These are phyloP conservation scores for Anastatus disparis DNA, from an alignment of 1,140 invertebrate species.

Conservation along the genomic window DNA sequence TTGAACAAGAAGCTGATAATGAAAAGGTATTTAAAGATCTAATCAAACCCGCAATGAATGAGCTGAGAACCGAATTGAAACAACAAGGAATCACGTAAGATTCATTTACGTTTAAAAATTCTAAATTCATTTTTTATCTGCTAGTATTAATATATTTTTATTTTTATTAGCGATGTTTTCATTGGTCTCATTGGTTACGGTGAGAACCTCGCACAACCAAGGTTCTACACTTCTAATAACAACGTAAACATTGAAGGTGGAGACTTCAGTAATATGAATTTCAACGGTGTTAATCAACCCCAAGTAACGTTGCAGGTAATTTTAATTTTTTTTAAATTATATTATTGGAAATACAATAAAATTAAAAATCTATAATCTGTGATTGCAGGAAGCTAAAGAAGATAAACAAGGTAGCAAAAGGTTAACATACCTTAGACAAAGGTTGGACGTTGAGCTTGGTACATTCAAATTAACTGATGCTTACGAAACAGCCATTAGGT, in stretches of 20 bases:
- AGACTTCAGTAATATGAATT: conserved; percentile 67
- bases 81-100: conserved; percentile 71
- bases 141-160: conserved; percentile 12
- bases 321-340: too few species aligned
- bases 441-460: conserved; percentile 58
- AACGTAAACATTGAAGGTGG: conserved; percentile 69
- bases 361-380: too few species aligned
- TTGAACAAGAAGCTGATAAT: conserved; percentile 71
- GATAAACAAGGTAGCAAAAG: conserved; percentile 43
- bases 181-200: conserved; percentile 71
- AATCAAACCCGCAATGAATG: conserved; percentile 59
- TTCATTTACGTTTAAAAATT: conserved; percentile 1
- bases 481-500: conserved; percentile 68
- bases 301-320: conserved; percentile 51
- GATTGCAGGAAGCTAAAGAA: conserved; percentile 54
- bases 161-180: conserved; percentile 67
- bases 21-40: conserved; percentile 66
- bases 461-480: conserved; percentile 63
- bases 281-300: conserved; percentile 48
- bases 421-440: conserved; percentile 53
- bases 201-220: conserved; percentile 67
- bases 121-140: background rate
- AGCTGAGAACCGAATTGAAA: conserved; percentile 65
- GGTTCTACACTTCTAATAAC: conserved; percentile 69
- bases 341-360: too few species aligned